Evolutionary conservation across 2,888 invertebrate genomes (phyloP).

Genomic region (Coleophora deauratella): DNA sequence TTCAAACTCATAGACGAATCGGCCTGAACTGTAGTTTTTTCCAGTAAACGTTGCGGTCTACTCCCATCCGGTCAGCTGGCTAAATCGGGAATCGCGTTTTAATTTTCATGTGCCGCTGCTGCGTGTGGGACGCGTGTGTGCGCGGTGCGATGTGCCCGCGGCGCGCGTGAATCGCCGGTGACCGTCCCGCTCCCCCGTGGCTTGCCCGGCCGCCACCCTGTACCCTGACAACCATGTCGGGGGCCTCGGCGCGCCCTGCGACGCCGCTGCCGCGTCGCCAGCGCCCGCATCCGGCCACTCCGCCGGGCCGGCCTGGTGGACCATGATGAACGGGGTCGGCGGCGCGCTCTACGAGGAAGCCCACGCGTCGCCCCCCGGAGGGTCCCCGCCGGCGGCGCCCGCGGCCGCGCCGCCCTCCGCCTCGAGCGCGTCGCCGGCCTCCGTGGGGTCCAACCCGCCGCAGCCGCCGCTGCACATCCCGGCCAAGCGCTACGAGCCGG

Average conservation of each 20-base stretch:
- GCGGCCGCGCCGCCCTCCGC: conserved; percentile 77
- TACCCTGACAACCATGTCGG: conserved; percentile 84
- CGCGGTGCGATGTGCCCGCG: conserved; percentile 71
- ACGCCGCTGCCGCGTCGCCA: conserved; percentile 80
- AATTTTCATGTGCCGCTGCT: conserved; percentile 69
- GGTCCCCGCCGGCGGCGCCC: conserved; percentile 79
- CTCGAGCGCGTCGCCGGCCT: conserved; percentile 72
- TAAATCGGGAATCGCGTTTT: conserved; percentile 71
- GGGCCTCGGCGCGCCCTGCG: conserved; percentile 79
- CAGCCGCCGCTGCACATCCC: conserved; percentile 91
- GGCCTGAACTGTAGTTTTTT: conserved; percentile 21
- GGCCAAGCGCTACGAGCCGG: conserved; percentile 83
- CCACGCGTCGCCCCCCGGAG: conserved; percentile 73
- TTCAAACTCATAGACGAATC: conserved; percentile 18
- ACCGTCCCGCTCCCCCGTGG: conserved; percentile 78
- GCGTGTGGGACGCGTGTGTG: conserved; percentile 63
- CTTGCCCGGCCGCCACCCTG: conserved; percentile 87
- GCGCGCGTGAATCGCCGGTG: conserved; percentile 66
- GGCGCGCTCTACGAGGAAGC: conserved; percentile 85
- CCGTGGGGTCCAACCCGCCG: conserved; percentile 79
- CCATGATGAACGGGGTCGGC: conserved; percentile 87
- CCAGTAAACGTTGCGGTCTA: conserved; percentile 40
- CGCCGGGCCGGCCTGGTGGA: conserved; percentile 89
- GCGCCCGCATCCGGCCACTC: conserved; percentile 88
- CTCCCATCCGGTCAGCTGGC: conserved; percentile 56